Evolutionary conservation across 1,140 invertebrate species (phyloP).

Genomic region (Phocides pigmalion): DNA sequence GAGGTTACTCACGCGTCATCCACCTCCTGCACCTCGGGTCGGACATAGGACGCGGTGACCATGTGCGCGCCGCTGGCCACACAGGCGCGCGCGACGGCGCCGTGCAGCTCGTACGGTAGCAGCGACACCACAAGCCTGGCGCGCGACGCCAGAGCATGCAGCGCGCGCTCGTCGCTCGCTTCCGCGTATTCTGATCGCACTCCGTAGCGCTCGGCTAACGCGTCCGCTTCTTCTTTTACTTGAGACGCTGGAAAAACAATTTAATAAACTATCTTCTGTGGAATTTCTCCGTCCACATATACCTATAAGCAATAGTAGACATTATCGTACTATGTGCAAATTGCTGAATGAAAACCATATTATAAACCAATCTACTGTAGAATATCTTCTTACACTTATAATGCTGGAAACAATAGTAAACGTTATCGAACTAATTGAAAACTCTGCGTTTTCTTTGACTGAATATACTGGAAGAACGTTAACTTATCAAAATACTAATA

Average conservation of each 20-base stretch:
- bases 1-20: slow-evolving; percentile 88
- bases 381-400: no score
- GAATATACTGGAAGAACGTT: no score
- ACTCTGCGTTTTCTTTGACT: no score
- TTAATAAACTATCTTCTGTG: no score
- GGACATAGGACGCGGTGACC: slow-evolving; percentile 98
- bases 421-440: no score
- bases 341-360: no score
- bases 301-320: no score
- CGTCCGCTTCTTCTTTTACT: slow-evolving; percentile 94
- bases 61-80: slow-evolving; percentile 94
- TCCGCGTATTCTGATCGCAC: slow-evolving; percentile 93
- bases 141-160: slow-evolving; percentile 59
- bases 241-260: slow-evolving; percentile 89
- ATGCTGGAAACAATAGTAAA: no score
- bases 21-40: slow-evolving; percentile 91
- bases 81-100: slow-evolving; percentile 93
- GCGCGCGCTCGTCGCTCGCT: slow-evolving; percentile 87
- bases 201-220: slow-evolving; percentile 90
- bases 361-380: no score
- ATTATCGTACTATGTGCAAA: no score
- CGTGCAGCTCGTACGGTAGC: slow-evolving; percentile 96
- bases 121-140: slow-evolving; percentile 90
- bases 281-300: no score
- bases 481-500: no score